A percentile compares a stretch with the other conserved stretches of the same genome.
These are phyloP conservation scores for Percopsis omiscomaycus DNA, from an alignment of 2,797 vertebrate species.

Conservation along the genomic window DNA sequence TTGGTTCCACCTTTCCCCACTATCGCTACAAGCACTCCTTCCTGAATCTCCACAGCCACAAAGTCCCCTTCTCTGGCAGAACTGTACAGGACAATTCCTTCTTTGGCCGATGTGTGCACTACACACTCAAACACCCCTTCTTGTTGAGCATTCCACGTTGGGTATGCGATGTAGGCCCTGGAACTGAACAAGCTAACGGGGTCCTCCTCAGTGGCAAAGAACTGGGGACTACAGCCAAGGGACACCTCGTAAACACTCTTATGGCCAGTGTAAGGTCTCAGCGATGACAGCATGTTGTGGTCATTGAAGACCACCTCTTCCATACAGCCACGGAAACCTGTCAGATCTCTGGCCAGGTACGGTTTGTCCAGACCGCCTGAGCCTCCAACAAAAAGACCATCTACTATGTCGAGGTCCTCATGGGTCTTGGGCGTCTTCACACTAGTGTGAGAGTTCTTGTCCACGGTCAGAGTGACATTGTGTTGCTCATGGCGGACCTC, in stretches of 20 bases:
- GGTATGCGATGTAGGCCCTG: constrained; percentile 84
- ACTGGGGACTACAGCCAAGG: constrained; percentile 87
- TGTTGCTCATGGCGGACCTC: constrained; percentile 73
- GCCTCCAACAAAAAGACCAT: constrained; percentile 85
- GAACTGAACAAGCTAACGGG: constrained; percentile 93
- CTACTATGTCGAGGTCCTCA: constrained; percentile 72
- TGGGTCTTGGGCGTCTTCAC: constrained; percentile 66
- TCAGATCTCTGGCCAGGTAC: constrained; percentile 71
- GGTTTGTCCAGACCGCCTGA: constrained; percentile 73
- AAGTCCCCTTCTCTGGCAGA: constrained; percentile 82
- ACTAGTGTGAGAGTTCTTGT: constrained; percentile 78
- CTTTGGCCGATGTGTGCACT: constrained; percentile 79
- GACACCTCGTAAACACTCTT: constrained; percentile 88
- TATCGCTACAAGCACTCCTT: constrained; percentile 79
- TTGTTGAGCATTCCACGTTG: constrained; percentile 72
- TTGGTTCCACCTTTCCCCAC: constrained; percentile 75
- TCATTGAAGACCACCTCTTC: constrained; percentile 85
- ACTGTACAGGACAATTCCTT: constrained; percentile 85
- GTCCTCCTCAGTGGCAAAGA: constrained; percentile 86
- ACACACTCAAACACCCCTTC: constrained; percentile 78
- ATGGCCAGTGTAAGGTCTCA: constrained; percentile 82
- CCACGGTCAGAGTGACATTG: constrained; percentile 78
- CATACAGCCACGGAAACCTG: constrained; percentile 85
- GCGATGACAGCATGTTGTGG: constrained; percentile 81
- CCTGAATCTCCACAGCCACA: constrained; percentile 85